phyloP scores from a whole-genome alignment of 1,140 invertebrate species.

The Drosophila varians region DNA sequence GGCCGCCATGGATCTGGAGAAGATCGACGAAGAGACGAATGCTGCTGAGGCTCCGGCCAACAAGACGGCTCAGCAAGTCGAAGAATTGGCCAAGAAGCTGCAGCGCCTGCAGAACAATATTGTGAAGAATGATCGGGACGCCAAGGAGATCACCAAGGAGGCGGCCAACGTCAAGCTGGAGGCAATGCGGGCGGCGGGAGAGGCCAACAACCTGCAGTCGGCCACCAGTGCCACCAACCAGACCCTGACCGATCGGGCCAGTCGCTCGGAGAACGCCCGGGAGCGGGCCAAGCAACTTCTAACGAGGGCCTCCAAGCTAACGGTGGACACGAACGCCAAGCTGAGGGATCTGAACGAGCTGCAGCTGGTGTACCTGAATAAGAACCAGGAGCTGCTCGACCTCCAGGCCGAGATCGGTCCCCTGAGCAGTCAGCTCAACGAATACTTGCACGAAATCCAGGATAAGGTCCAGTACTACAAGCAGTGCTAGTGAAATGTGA shows the following conservation, averaged over 20 bases:
- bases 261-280: slow-evolving; percentile 87
- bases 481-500: slow-evolving; percentile 47
- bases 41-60: slow-evolving; percentile 90
- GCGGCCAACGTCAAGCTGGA: slow-evolving; percentile 85
- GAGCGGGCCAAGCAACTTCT: slow-evolving; percentile 89
- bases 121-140: slow-evolving; percentile 88
- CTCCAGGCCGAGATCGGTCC: slow-evolving; percentile 84
- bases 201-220: slow-evolving; percentile 69
- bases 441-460: slow-evolving; percentile 85
- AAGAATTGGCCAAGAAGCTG: slow-evolving; percentile 87
- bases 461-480: slow-evolving; percentile 84
- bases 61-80: slow-evolving; percentile 88
- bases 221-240: slow-evolving; percentile 85
- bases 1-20: slow-evolving; percentile 89
- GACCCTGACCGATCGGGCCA: slow-evolving; percentile 86
- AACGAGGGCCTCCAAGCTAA: slow-evolving; percentile 89
- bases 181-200: slow-evolving; percentile 78
- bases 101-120: slow-evolving; percentile 90
- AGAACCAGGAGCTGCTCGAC: slow-evolving; percentile 83
- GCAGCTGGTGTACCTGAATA: slow-evolving; percentile 83
- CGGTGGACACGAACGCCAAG: slow-evolving; percentile 90
- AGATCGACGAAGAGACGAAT: slow-evolving; percentile 88
- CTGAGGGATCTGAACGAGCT: slow-evolving; percentile 86
- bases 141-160: slow-evolving; percentile 85
- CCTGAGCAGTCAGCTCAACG: slow-evolving; percentile 84